phyloP scores from a whole-genome alignment of 2,888 invertebrate genomes.

The Tribolium freemani region DNA sequence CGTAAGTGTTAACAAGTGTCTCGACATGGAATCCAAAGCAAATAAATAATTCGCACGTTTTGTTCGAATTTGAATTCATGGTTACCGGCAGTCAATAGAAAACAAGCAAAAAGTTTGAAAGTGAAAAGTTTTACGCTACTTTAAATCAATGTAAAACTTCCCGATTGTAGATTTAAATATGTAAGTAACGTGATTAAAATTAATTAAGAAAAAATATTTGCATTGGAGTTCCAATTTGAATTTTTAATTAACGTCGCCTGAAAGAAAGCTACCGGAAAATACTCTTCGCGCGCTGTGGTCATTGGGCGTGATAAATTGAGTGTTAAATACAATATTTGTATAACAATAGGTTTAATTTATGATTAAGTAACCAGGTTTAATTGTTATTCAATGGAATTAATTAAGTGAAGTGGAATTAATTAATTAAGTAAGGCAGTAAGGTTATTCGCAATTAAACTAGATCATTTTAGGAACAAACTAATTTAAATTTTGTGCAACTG shows the following conservation, averaged over 20 bases:
- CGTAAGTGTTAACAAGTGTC: not conserved
- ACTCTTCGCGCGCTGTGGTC: not conserved
- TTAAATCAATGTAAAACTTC: constrained; percentile 2
- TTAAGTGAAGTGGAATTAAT: not conserved
- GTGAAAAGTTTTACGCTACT: constrained; percentile 1
- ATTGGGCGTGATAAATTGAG: not conserved
- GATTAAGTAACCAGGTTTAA: not conserved
- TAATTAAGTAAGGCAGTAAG: no score
- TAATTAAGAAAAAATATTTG: not conserved
- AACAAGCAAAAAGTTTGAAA: not conserved
- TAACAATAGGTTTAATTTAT: not conserved
- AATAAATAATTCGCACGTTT: not conserved
- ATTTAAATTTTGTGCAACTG: not conserved
- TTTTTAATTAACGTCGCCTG: not conserved
- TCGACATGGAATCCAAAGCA: not conserved
- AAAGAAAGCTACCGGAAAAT: not conserved
- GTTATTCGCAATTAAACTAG: not conserved
- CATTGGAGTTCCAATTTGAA: not conserved
- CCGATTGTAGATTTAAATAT: not conserved
- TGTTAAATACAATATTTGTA: not conserved
- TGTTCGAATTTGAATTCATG: not conserved
- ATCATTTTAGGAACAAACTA: not conserved
- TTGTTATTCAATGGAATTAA: not conserved
- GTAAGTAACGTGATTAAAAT: not conserved
- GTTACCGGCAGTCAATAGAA: not conserved